These are phyloP conservation scores for Sphaerophoria rueppellii DNA, from an alignment of 2,888 invertebrate species.

Conservation along the genomic window DNA sequence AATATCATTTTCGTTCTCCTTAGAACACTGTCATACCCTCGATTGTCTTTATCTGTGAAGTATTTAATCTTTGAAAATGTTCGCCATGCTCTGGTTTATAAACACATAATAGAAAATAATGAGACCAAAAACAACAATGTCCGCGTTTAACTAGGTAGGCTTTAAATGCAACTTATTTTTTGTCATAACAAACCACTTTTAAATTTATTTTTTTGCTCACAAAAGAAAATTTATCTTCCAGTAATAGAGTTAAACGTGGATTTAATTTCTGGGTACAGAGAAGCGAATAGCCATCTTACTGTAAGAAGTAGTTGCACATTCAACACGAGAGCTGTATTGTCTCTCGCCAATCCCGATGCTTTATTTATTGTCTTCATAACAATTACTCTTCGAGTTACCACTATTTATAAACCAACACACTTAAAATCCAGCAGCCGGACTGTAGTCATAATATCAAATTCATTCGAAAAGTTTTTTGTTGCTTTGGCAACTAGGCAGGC, in stretches of 20 bases:
- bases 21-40: no score
- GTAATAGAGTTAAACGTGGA: slow-evolving; percentile 9
- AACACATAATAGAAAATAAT: no score
- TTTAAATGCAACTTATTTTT: no score
- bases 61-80: no score
- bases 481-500: not conserved
- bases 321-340: slow-evolving; percentile 32
- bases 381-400: slow-evolving; percentile 57
- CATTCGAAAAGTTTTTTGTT: slow-evolving; percentile 14
- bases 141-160: no score
- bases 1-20: no score
- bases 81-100: no score
- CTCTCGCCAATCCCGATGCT: slow-evolving; percentile 22
- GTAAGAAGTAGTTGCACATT: not conserved
- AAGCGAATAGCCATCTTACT: not conserved
- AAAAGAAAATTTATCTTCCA: no score
- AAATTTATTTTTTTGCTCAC: no score
- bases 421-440: slow-evolving; percentile 11
- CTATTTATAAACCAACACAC: slow-evolving; percentile 6
- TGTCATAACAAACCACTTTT: no score
- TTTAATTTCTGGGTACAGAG: slow-evolving; percentile 16
- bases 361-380: slow-evolving; percentile 62
- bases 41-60: no score
- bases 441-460: slow-evolving; percentile 65
- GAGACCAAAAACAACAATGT: no score